Evolutionary conservation across 1,140 invertebrate species (phyloP).

Genomic region (Aplysia californica): DNA sequence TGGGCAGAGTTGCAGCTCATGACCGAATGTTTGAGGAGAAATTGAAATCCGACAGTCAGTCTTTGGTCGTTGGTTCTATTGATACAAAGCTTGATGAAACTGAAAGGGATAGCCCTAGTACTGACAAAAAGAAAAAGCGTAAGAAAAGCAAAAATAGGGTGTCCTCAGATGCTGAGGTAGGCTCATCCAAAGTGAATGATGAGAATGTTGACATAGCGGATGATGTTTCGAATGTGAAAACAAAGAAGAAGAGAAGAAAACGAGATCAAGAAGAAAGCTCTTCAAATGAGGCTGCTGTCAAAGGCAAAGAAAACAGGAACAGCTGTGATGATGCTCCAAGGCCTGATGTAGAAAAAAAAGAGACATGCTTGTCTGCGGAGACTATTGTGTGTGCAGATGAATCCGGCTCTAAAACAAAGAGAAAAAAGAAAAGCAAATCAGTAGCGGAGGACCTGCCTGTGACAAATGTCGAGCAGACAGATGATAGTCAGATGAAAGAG

Average conservation of each 20-base stretch:
- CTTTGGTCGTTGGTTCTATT: not conserved
- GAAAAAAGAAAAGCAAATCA: not conserved
- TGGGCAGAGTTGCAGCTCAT: not conserved
- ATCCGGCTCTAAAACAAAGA: not conserved
- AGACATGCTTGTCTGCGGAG: no score
- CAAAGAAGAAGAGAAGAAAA: no score
- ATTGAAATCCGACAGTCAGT: not conserved
- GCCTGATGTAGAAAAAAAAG: no score
- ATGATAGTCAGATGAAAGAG: not conserved
- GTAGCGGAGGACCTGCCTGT: not conserved
- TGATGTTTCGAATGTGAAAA: no score
- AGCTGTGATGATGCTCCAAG: no score
- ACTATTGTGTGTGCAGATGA: no score
- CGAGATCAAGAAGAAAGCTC: no score
- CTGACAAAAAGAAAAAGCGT: not conserved
- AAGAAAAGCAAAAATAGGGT: not conserved
- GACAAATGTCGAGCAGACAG: not conserved
- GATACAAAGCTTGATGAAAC: not conserved
- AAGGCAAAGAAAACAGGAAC: not conserved
- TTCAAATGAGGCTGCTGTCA: not conserved
- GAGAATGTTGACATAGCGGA: no score
- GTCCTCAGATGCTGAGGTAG: not conserved
- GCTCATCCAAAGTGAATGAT: not conserved
- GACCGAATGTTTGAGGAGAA: constrained; percentile 4
- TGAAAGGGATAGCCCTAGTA: not conserved